A percentile compares a stretch with the other conserved stretches of the same genome.
These are phyloP conservation scores for Hypomecis punctinalis DNA, from an alignment of 2,888 invertebrate genomes.

Conservation along the genomic window DNA sequence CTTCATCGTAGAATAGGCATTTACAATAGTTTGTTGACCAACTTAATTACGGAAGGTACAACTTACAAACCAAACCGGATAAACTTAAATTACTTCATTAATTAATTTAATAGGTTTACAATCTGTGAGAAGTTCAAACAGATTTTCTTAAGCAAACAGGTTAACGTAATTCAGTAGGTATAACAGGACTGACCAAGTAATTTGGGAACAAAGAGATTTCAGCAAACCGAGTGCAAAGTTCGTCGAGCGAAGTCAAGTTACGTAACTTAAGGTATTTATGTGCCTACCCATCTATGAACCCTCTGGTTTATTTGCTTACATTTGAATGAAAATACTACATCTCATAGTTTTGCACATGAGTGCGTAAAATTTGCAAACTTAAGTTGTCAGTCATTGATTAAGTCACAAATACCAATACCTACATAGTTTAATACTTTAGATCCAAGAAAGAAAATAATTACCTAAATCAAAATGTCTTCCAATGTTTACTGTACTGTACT, in stretches of 20 bases:
- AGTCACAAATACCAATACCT: too few species aligned
- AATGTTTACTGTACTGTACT: too few species aligned
- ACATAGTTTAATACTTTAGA: too few species aligned
- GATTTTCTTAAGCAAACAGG: conserved; percentile 30
- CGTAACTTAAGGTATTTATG: conserved; percentile 33
- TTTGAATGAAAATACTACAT: conserved; percentile 20
- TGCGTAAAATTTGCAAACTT: neutral
- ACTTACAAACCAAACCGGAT: conserved; percentile 2
- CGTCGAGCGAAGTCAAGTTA: conserved; percentile 31
- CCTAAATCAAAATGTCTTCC: too few species aligned
- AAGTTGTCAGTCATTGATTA: conserved; percentile 1
- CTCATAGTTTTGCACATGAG: neutral
- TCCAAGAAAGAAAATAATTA: too few species aligned
- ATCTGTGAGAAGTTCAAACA: conserved; percentile 28
- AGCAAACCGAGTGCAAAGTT: conserved; percentile 33
- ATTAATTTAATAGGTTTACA: conserved; percentile 26
- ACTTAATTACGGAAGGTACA: conserved; percentile 1
- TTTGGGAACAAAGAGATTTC: conserved; percentile 39
- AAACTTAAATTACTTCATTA: conserved; percentile 23
- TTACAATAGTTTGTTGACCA: neutral
- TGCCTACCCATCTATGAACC: conserved; percentile 27
- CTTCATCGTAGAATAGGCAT: neutral
- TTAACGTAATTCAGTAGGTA: conserved; percentile 31
- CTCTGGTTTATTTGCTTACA: conserved; percentile 20
- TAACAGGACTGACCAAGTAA: conserved; percentile 34